Percentiles rank a stretch among this genome's conserved stretches.
Evolutionary conservation across 2,113 vertebrate species (phyloP).

Genomic region (Prionailurus bengalensis): DNA sequence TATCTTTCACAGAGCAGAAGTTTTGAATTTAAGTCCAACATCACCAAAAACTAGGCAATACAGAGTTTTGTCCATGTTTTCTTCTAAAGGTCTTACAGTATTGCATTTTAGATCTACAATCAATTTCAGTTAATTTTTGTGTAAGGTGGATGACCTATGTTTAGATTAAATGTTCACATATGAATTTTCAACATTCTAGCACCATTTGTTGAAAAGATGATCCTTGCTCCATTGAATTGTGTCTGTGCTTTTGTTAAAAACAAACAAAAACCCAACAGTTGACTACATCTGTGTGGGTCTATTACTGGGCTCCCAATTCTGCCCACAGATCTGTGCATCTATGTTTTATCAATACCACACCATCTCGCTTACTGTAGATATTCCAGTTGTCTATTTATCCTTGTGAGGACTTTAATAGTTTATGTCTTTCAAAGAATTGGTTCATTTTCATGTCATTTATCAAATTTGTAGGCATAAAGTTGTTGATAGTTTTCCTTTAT

Average conservation of each 20-base stretch:
- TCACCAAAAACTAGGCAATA: neutral
- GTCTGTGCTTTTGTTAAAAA: neutral
- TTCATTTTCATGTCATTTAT: neutral
- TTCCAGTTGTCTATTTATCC: neutral
- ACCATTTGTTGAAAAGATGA: slow-evolving; percentile 16
- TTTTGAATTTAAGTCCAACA: neutral
- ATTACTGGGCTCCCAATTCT: neutral
- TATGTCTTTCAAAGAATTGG: neutral
- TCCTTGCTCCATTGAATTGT: neutral
- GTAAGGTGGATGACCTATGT: neutral
- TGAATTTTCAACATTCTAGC: neutral
- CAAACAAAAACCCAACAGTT: neutral
- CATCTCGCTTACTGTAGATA: neutral
- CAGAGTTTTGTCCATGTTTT: neutral
- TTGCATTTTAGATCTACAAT: neutral
- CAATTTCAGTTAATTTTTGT: neutral
- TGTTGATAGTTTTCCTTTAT: neutral
- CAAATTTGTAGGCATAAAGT: neutral
- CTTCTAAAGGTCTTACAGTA: neutral
- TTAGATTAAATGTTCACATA: neutral
- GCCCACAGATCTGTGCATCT: neutral
- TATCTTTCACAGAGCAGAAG: neutral
- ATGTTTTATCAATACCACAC: neutral
- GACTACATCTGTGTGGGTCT: neutral
- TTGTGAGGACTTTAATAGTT: neutral